These are phyloP conservation scores for Popillia japonica DNA, from an alignment of 1,140 invertebrate species.

Conservation along the genomic window DNA sequence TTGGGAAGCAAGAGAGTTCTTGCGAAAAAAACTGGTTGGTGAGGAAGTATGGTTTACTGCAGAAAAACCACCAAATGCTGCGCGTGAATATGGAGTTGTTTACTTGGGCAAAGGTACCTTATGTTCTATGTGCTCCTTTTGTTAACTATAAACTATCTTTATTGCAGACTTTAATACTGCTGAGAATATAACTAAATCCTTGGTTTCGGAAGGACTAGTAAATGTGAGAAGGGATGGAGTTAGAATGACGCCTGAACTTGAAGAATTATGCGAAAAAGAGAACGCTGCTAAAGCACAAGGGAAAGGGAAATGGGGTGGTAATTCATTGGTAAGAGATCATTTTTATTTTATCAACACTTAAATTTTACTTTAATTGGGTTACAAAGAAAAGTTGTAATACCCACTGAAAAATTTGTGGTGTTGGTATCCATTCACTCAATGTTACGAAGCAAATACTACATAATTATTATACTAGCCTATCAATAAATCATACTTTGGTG, in stretches of 20 bases:
- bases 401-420: too few relatives aligned
- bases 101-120: constrained; percentile 81
- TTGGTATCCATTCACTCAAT: too few relatives aligned
- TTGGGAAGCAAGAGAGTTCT: constrained; percentile 95
- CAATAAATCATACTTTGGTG: too few relatives aligned
- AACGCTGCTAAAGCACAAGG: constrained; percentile 85
- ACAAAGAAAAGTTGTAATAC: too few relatives aligned
- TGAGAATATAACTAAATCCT: constrained; percentile 87
- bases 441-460: too few relatives aligned
- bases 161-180: constrained; percentile 69
- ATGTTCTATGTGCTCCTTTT: background rate
- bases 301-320: constrained; percentile 83
- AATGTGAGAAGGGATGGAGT: constrained; percentile 82
- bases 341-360: background rate
- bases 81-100: constrained; percentile 87
- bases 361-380: too few relatives aligned
- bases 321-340: constrained; percentile 51
- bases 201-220: constrained; percentile 88
- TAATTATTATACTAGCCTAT: too few relatives aligned
- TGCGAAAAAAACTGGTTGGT: constrained; percentile 91
- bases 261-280: constrained; percentile 85
- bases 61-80: constrained; percentile 76
- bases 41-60: constrained; percentile 84
- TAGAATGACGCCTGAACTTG: constrained; percentile 71
- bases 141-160: background rate